Evolutionary conservation across 2,113 vertebrate genomes (phyloP).

Genomic region (Pterocles orientalis): DNA sequence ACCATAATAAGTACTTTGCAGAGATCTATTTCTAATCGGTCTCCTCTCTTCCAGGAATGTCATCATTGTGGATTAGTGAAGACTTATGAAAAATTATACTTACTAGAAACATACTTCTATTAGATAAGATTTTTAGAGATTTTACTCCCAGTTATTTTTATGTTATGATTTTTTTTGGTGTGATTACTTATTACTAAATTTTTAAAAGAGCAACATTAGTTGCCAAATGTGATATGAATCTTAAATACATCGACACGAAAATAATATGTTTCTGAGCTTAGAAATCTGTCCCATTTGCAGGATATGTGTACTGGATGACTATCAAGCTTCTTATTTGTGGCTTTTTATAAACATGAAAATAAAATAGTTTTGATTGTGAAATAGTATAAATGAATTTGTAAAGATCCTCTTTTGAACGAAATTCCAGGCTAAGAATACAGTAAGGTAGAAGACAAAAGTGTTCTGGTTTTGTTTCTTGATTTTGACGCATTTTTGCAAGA

Average conservation of each 20-base stretch:
- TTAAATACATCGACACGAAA: not conserved
- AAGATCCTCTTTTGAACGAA: not conserved
- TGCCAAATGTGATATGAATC: not conserved
- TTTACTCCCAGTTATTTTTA: not conserved
- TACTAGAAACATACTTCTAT: slow-evolving; percentile 28
- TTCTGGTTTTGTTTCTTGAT: not conserved
- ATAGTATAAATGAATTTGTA: not conserved
- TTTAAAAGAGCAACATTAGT: not conserved
- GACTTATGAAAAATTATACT: not conserved
- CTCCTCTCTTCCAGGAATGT: not conserved
- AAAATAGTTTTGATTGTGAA: not conserved
- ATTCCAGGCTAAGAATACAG: not conserved
- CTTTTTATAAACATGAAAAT: not conserved
- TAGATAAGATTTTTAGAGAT: not conserved
- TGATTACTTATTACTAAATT: not conserved
- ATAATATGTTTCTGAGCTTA: not conserved
- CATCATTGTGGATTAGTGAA: not conserved
- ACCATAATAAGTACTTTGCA: not conserved
- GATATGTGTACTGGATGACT: not conserved
- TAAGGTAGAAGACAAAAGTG: not conserved
- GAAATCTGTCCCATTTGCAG: not conserved
- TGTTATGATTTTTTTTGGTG: not conserved
- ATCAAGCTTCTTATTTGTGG: not conserved
- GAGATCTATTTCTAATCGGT: not conserved
- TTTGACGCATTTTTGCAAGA: not conserved